Percentiles rank a stretch among this genome's conserved stretches.
phyloP scores from a whole-genome alignment of 1,140 invertebrate species.

The Pseudomyrmex sp. region DNA sequence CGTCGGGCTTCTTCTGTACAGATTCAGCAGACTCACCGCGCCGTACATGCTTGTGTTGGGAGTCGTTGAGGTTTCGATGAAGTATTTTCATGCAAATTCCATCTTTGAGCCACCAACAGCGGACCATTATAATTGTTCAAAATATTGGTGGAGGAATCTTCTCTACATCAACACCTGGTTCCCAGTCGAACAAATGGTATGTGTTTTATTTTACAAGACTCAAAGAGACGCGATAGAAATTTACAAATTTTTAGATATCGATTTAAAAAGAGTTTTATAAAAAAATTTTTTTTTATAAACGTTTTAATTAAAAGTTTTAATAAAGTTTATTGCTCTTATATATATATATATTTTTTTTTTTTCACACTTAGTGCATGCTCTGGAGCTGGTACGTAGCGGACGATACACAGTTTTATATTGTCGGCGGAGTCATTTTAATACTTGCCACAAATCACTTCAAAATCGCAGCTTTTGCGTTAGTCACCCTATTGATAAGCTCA shows the following conservation, averaged over 20 bases:
- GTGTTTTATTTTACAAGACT: constrained; percentile 40
- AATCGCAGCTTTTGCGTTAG: constrained; percentile 87
- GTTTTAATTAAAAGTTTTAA: too few relatives aligned
- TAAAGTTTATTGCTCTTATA: too few relatives aligned
- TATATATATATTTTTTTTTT: not conserved
- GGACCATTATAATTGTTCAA: constrained; percentile 92
- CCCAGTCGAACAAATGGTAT: constrained; percentile 94
- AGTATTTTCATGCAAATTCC: constrained; percentile 92
- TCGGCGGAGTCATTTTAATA: constrained; percentile 92
- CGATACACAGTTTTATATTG: constrained; percentile 93
- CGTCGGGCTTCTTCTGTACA: constrained; percentile 91
- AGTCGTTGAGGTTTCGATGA: constrained; percentile 92
- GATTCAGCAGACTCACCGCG: constrained; percentile 91
- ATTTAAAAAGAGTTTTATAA: too few relatives aligned
- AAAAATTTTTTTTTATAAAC: too few relatives aligned
- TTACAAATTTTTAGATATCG: too few relatives aligned
- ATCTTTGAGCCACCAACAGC: constrained; percentile 92
- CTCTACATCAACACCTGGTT: constrained; percentile 94
- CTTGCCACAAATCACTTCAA: constrained; percentile 92
- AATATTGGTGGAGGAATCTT: constrained; percentile 95
- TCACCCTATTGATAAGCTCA: constrained; percentile 89
- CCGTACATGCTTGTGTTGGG: constrained; percentile 94
- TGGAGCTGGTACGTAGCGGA: constrained; percentile 96
- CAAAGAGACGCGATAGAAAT: too few relatives aligned
- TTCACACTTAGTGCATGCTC: constrained; percentile 90